Evolutionary conservation across 2,888 invertebrate species (phyloP).

Genomic region (Herminia tarsipennalis): DNA sequence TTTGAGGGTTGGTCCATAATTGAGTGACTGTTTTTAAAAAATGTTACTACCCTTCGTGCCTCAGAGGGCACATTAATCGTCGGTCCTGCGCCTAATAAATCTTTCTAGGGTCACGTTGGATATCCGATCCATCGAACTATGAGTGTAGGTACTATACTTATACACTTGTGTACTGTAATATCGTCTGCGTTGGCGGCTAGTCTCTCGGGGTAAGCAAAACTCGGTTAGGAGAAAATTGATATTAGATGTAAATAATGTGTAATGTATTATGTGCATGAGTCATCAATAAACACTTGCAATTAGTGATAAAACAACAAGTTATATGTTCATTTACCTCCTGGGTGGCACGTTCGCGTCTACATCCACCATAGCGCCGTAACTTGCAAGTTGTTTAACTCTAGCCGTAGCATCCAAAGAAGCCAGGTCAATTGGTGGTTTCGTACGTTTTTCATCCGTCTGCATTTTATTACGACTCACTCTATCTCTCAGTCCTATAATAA

Average conservation of each 20-base stretch:
- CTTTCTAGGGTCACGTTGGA: too few relatives aligned
- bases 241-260: too few relatives aligned
- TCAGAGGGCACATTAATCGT: too few relatives aligned
- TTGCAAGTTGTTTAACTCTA: slow-evolving; percentile 88
- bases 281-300: not conserved
- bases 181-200: not conserved
- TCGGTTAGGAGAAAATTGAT: not conserved
- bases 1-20: too few relatives aligned
- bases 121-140: too few relatives aligned
- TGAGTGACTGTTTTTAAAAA: too few relatives aligned
- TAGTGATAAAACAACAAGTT: not conserved
- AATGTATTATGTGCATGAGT: too few relatives aligned
- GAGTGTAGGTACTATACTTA: too few relatives aligned
- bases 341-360: slow-evolving; percentile 91
- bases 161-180: too few relatives aligned
- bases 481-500: not conserved
- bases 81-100: too few relatives aligned
- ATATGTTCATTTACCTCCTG: slow-evolving; percentile 85
- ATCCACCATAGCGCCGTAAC: slow-evolving; percentile 89
- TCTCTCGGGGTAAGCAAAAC: not conserved
- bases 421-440: slow-evolving; percentile 59
- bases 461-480: slow-evolving; percentile 39
- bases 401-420: slow-evolving; percentile 87
- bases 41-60: too few relatives aligned
- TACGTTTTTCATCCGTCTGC: slow-evolving; percentile 68